Evolutionary conservation across 2,797 vertebrate genomes (phyloP).

Genomic region (Phalloptychus januarius): DNA sequence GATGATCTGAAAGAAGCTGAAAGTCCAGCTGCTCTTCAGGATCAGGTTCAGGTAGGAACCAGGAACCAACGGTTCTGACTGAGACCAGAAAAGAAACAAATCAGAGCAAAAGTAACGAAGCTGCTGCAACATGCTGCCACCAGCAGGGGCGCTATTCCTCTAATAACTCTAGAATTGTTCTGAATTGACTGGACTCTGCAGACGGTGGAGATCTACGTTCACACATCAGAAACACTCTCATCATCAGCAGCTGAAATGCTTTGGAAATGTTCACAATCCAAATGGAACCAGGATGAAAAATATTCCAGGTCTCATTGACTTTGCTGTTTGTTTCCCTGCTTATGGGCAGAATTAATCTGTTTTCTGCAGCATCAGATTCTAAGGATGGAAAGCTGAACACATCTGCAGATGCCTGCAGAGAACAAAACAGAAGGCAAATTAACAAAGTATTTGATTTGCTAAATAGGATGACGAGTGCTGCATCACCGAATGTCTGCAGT

Average conservation of each 20-base stretch:
- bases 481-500: conserved; percentile 6
- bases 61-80: background rate
- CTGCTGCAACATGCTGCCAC: background rate
- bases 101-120: background rate
- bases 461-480: conserved; percentile 2
- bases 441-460: conserved; percentile 41
- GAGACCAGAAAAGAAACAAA: background rate
- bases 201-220: background rate
- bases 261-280: background rate
- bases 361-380: conserved; percentile 20
- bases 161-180: background rate
- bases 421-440: conserved; percentile 34
- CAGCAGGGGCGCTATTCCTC: background rate
- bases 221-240: background rate
- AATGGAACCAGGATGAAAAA: background rate
- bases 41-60: background rate
- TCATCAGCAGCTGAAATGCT: background rate
- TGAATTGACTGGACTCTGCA: background rate
- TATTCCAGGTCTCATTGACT: background rate
- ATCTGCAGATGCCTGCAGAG: conserved; percentile 30
- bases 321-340: conserved; percentile 25
- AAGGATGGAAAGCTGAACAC: conserved; percentile 11
- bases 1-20: conserved; percentile 56
- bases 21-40: conserved; percentile 49
- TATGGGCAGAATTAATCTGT: conserved; percentile 39